Conservation (phyloP, 2,888 invertebrate genomes). For the Phrixothrix hirtus region DNA sequence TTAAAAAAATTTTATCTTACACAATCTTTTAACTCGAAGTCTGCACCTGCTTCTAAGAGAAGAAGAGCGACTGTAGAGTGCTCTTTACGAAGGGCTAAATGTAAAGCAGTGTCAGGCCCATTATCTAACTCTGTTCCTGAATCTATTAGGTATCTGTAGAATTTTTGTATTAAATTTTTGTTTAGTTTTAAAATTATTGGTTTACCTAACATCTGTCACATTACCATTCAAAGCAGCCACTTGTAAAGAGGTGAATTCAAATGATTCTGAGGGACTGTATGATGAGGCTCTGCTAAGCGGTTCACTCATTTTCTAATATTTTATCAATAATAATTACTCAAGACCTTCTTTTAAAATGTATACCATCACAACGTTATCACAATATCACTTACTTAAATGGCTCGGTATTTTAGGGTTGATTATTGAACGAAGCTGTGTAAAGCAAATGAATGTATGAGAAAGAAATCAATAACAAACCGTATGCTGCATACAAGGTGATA, state of each 20-base stretch:
- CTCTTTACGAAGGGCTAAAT: conserved; percentile 62
- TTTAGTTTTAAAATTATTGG: too few species aligned
- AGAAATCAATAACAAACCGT: background rate
- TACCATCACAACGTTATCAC: too few species aligned
- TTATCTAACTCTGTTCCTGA: conserved; percentile 51
- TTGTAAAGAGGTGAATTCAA: conserved; percentile 50
- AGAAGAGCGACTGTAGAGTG: conserved; percentile 62
- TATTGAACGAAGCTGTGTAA: background rate
- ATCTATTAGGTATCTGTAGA: conserved; percentile 49
- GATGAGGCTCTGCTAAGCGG: conserved; percentile 39
- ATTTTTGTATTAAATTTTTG: too few species aligned
- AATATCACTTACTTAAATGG: too few species aligned
- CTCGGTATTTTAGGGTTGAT: background rate
- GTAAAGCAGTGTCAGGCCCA: conserved; percentile 61
- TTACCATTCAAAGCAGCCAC: conserved; percentile 49
- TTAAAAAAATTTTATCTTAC: conserved; percentile 46
- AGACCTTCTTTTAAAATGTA: too few species aligned
- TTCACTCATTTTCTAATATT: conserved; percentile 17
- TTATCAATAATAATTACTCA: too few species aligned
- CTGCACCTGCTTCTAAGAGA: conserved; percentile 64
- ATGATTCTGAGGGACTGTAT: conserved; percentile 46
- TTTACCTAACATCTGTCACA: conserved; percentile 49
- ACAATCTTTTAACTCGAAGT: conserved; percentile 60
- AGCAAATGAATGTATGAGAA: background rate
- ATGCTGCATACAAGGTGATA: background rate